Evolutionary conservation across 2,113 vertebrate genomes (phyloP), one percentile per base, ranked within the genome.

Genomic region (Numenius arquata): DNA sequence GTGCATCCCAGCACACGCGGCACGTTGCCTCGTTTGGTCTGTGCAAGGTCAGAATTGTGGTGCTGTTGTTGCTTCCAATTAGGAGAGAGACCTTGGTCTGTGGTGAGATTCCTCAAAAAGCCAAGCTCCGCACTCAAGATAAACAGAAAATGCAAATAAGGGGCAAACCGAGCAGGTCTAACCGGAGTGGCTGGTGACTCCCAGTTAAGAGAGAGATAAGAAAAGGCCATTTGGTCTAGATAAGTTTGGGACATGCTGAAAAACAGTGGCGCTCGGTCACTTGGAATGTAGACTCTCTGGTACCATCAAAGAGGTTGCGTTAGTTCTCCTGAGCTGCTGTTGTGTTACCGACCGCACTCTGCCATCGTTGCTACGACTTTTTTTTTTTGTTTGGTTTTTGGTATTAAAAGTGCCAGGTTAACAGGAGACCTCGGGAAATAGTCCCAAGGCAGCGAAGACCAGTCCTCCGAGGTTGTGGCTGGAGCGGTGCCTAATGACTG

Each of bases 51-150:
- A 52, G 41, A 66, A 85, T 15, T 0, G 1, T 1, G 9, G 32
- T 0, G 1, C 38, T 29, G 34, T 8, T n/a, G 16, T 34, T 34
- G 29, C 47, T 67, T 77, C 19, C 11, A 6, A 0, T 67, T 56
- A 52, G 74, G 7, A 8, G 41, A 8, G 41, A 25, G 21, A 59
- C 25, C 9, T 68, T 74, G 23, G 40, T 68, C 32, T 89, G 81
- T 66, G 71, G 55, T 15, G 29, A 74, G 66, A 20, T 48, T 27
- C 11, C 11, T 50, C 7, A 38, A 50, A 48, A 56, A 55, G n/a
- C 2, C 32, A 38, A 85, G 38, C 43, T 65, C 48, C 26, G 20
- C 7, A 3, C 20, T 68, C 4, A 36, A 55, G 77, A 50, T 38
- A 68, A 85, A 59, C 29, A 61, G 63, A 40, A 85, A 43, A 56